Evolutionary conservation across 2,797 vertebrate genomes (phyloP), one percentile per base, ranked within the genome.

Genomic region (Bradypodion ventrale): DNA sequence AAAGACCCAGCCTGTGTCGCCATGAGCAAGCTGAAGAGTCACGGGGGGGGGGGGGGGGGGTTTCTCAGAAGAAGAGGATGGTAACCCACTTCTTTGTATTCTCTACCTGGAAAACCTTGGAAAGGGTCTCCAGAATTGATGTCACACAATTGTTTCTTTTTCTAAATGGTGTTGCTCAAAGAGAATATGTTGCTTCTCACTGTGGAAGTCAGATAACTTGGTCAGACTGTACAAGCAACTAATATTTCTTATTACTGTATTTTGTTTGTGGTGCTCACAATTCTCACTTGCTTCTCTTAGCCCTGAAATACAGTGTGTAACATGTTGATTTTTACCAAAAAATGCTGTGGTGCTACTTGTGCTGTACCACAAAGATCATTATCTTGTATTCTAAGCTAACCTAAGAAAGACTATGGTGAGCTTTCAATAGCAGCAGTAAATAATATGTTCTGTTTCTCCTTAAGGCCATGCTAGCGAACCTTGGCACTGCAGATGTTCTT

Each of bases 371-470:
- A 16, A 0, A 35, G 49, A 62, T 49, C 44, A 42, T 2, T 16
- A 0, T 0, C 0, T 1, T 70, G 13, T 27, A 42, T 42, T 7
- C 37, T 10, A 70, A 70, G 37, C 69, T 27, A 70, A 25, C 32
- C 69, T 27, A 1, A 35, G 2, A 56, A 60, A 75, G 2, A 8
- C 16, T 27, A 56, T 9, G 69, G 16, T 75, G 52, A 75, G 2
- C 2, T 40, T 66, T 78, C 15, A 40, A 46, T 42, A 60, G 63
- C 40, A 3, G 29, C 46, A 81, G 73, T n/a, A 5, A 10, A 56
- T 62, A 69, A 68, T 15, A 12, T 74, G 52, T 76, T 0, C 0
- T 1, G 0, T 69, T 32, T 85, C 42, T 59, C 16, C 60, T 8
- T 8, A 78, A 78, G 65, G 49, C 1, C n/a, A n/a, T n/a, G n/a